Evolutionary conservation across 1,140 invertebrate species (phyloP).

Genomic region (Drosophila serrata): DNA sequence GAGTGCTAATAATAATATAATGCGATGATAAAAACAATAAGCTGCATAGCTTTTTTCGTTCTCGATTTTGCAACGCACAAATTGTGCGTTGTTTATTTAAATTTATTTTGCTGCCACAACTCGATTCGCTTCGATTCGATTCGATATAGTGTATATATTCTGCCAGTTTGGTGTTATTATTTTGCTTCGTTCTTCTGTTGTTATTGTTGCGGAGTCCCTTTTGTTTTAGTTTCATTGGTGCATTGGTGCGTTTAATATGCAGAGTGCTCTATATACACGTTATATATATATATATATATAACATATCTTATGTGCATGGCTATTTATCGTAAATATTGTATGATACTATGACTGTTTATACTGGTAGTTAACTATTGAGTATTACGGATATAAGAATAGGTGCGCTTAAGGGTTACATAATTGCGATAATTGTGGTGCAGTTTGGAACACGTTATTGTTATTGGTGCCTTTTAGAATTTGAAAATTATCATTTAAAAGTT

Average conservation of each 20-base stretch:
- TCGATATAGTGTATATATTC: conserved; percentile 1
- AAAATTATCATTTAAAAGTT: conserved; percentile 51
- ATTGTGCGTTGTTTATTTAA: conserved; percentile 52
- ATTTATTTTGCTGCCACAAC: conserved; percentile 48
- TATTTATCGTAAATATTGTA: conserved; percentile 40
- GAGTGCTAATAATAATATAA: conserved; percentile 73
- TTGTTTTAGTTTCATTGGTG: conserved; percentile 48
- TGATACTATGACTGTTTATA: conserved; percentile 49
- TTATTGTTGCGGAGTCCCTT: conserved; percentile 33
- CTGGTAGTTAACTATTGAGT: conserved; percentile 41
- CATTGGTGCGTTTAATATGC: conserved; percentile 75
- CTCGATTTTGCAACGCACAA: conserved; percentile 28
- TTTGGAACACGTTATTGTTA: conserved; percentile 42
- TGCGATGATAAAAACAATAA: conserved; percentile 70
- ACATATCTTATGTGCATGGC: conserved; percentile 21
- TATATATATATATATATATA: conserved; percentile 17
- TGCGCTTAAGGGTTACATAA: conserved; percentile 61
- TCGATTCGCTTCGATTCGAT: conserved; percentile 15
- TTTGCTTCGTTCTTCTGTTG: conserved; percentile 11
- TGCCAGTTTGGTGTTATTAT: conserved; percentile 17
- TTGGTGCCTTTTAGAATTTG: conserved; percentile 46
- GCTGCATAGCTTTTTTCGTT: conserved; percentile 42
- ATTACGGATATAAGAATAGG: conserved; percentile 29
- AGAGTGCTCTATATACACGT: conserved; percentile 67
- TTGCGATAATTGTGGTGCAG: conserved; percentile 62